Conservation (phyloP, 2,113 vertebrate species). For the Drymodes brunneopygia region DNA sequence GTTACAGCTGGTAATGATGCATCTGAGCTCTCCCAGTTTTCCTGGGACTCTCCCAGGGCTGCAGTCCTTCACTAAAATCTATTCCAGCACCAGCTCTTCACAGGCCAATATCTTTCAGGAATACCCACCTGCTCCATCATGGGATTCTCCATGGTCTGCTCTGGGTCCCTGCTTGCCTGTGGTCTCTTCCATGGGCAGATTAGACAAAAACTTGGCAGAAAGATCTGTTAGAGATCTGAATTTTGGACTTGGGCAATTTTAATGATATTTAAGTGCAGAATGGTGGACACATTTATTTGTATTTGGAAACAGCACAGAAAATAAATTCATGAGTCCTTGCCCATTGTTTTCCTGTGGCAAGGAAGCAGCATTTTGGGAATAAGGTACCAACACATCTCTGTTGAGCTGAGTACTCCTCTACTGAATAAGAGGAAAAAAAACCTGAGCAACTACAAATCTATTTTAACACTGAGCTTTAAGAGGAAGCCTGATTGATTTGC, state of each 20-base stretch:
- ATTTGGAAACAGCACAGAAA: neutral
- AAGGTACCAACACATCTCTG: neutral
- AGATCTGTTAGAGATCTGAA: neutral
- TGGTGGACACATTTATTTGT: neutral
- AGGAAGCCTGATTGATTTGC: neutral
- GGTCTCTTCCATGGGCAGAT: neutral
- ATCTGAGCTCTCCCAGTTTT: neutral
- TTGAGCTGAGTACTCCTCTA: neutral
- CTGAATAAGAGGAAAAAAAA: neutral
- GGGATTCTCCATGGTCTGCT: neutral
- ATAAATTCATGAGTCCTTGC: neutral
- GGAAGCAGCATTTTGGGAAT: neutral
- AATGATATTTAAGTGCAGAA: neutral
- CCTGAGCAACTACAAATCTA: neutral
- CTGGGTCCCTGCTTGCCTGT: neutral
- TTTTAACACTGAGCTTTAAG: neutral
- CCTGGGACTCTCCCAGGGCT: neutral
- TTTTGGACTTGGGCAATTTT: neutral
- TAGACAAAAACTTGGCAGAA: neutral
- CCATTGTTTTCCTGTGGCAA: neutral
- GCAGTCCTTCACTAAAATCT: neutral
- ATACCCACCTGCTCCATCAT: neutral
- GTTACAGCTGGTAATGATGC: neutral
- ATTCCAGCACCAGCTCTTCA: accelerated
- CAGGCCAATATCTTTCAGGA: neutral